Evolutionary conservation across 2,888 invertebrate species (phyloP).

Genomic region (Tuta absoluta): DNA sequence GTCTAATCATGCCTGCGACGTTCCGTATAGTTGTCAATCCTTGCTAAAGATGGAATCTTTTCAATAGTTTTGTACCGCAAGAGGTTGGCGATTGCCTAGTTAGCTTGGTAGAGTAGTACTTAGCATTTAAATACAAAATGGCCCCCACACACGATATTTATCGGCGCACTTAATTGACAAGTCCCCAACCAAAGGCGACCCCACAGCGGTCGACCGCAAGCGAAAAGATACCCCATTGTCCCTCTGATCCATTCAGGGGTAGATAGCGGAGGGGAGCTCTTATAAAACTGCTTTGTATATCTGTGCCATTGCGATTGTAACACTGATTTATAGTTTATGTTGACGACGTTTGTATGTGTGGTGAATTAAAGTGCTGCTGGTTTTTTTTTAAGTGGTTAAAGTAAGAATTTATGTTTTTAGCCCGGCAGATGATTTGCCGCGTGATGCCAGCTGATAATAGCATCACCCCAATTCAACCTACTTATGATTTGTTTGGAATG

Average conservation of each 20-base stretch:
- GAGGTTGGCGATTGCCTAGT: too few relatives aligned
- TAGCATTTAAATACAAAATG: too few relatives aligned
- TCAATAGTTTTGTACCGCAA: too few relatives aligned
- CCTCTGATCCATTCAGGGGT: neutral
- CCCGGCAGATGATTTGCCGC: too few relatives aligned
- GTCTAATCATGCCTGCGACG: too few relatives aligned
- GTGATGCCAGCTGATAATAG: too few relatives aligned
- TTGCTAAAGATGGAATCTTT: too few relatives aligned
- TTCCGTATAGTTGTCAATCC: too few relatives aligned
- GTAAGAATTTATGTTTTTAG: too few relatives aligned
- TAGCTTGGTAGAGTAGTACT: neutral
- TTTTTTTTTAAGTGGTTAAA: neutral
- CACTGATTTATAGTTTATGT: conserved; percentile 8
- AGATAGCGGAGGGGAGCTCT: conserved; percentile 2
- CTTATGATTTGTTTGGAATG: too few relatives aligned
- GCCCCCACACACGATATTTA: neutral
- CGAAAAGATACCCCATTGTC: conserved; percentile 2
- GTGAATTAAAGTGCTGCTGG: neutral
- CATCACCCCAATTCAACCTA: too few relatives aligned
- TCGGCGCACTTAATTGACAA: neutral
- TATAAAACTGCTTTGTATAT: conserved; percentile 1
- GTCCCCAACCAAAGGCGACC: conserved; percentile 4
- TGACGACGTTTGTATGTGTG: neutral
- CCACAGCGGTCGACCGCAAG: neutral
- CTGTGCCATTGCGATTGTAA: conserved; percentile 2